Conservation (phyloP, 2,797 vertebrate species). For the Typhlichthys eigenmanni region DNA sequence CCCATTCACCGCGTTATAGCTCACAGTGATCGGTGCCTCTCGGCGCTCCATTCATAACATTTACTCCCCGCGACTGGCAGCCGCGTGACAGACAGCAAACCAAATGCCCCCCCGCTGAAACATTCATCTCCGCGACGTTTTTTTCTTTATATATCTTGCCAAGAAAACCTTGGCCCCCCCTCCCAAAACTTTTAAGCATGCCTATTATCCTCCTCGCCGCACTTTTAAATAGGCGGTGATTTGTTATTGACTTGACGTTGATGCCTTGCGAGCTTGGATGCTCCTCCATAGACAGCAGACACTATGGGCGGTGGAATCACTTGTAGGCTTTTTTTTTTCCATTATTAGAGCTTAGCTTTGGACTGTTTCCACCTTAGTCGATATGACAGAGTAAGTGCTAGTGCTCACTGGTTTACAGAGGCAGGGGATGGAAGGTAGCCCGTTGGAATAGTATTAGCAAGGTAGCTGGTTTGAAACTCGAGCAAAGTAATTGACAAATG, state of each 20-base stretch:
- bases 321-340: too few species aligned
- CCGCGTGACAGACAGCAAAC: constrained; percentile 56
- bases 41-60: constrained; percentile 7
- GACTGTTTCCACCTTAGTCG: too few species aligned
- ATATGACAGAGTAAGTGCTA: too few species aligned
- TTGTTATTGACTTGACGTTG: constrained; percentile 25
- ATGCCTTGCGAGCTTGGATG: background rate
- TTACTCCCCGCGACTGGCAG: constrained; percentile 54
- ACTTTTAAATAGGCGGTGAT: constrained; percentile 31
- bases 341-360: too few species aligned
- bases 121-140: constrained; percentile 44
- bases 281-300: too few species aligned
- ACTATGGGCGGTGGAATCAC: too few species aligned
- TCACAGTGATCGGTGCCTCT: constrained; percentile 60
- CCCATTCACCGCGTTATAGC: constrained; percentile 51
- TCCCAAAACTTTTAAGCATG: constrained; percentile 33
- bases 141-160: constrained; percentile 44
- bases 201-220: constrained; percentile 10
- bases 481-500: too few species aligned
- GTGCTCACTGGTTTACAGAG: too few species aligned
- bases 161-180: constrained; percentile 40
- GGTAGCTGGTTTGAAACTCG: too few species aligned
- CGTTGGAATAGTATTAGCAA: too few species aligned
- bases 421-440: too few species aligned
- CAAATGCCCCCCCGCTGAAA: constrained; percentile 51